Percentiles rank a stretch among this genome's conserved stretches.
Evolutionary conservation across 2,888 invertebrate species (phyloP).

Genomic region (Litoditis marina): DNA sequence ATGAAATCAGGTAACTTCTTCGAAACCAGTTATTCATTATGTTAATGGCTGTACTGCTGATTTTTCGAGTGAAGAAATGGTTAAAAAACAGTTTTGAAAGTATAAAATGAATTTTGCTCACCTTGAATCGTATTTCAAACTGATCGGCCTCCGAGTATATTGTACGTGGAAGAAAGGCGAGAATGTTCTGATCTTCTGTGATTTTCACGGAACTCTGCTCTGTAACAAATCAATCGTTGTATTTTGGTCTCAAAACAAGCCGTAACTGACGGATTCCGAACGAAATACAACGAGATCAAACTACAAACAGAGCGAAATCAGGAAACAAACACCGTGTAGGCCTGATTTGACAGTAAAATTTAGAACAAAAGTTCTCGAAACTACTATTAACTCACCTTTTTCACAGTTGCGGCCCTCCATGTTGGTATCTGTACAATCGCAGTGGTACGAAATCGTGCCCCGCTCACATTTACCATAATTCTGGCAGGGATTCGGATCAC

Average conservation of each 20-base stretch:
- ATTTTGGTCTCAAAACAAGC: too few relatives aligned
- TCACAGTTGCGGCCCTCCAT: conserved; percentile 53
- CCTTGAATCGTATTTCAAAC: conserved; percentile 36
- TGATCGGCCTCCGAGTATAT: conserved; percentile 44
- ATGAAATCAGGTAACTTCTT: too few relatives aligned
- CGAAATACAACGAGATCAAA: too few relatives aligned
- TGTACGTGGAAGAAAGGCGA: conserved; percentile 28
- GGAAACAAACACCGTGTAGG: too few relatives aligned
- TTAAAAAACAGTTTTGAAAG: too few relatives aligned
- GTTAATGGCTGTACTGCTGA: too few relatives aligned
- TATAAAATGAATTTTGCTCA: conserved; percentile 3
- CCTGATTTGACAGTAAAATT: too few relatives aligned
- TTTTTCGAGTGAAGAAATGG: too few relatives aligned
- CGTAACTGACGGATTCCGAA: too few relatives aligned
- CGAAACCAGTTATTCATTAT: too few relatives aligned
- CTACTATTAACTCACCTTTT: conserved; percentile 20
- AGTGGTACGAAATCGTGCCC: conserved; percentile 37
- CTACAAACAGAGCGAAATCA: too few relatives aligned
- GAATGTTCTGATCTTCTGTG: conserved; percentile 29
- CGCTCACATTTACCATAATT: conserved; percentile 50
- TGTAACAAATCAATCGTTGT: conserved; percentile 9
- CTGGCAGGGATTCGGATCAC: conserved; percentile 51
- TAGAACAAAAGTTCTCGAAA: too few relatives aligned
- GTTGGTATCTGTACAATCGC: conserved; percentile 53
- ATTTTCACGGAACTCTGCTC: conserved; percentile 36